Conservation (phyloP, 2,797 vertebrate genomes). For the Thunnus albacares region DNA sequence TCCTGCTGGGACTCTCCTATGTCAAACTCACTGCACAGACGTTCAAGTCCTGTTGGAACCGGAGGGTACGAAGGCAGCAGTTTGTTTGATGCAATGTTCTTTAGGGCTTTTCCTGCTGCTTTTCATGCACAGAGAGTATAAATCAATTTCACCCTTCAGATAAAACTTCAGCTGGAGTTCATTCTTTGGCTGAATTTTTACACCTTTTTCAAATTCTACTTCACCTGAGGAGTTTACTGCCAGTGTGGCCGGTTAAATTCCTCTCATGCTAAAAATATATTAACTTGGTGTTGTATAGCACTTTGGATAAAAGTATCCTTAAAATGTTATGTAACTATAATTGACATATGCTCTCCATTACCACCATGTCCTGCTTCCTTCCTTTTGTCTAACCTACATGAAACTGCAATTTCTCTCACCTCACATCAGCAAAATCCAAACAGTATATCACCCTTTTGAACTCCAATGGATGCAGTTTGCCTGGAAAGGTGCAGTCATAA, state of each 20-base stretch:
- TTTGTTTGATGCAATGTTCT: neutral
- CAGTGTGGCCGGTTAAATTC: neutral
- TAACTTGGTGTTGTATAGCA: neutral
- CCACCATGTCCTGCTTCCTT: neutral
- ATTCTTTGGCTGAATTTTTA: conserved; percentile 1
- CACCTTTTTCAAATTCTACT: conserved; percentile 3
- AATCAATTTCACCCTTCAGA: conserved; percentile 8
- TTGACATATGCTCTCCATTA: conserved; percentile 12
- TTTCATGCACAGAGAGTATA: conserved; percentile 3
- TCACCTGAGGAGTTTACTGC: neutral
- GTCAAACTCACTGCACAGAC: neutral
- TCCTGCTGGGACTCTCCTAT: neutral
- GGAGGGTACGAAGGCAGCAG: neutral
- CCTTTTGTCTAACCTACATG: neutral
- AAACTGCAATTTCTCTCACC: neutral
- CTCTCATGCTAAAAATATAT: neutral
- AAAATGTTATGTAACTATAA: neutral
- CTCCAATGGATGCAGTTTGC: neutral
- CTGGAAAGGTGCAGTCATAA: too few relatives aligned
- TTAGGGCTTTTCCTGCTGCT: neutral
- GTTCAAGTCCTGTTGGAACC: neutral
- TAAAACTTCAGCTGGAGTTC: conserved; percentile 34
- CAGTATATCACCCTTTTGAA: neutral
- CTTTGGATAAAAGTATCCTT: neutral
- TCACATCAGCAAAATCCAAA: neutral